A percentile compares a stretch with the other conserved stretches of the same genome.
phyloP scores from a whole-genome alignment of 2,113 vertebrate genomes.

The Trichechus manatus region DNA sequence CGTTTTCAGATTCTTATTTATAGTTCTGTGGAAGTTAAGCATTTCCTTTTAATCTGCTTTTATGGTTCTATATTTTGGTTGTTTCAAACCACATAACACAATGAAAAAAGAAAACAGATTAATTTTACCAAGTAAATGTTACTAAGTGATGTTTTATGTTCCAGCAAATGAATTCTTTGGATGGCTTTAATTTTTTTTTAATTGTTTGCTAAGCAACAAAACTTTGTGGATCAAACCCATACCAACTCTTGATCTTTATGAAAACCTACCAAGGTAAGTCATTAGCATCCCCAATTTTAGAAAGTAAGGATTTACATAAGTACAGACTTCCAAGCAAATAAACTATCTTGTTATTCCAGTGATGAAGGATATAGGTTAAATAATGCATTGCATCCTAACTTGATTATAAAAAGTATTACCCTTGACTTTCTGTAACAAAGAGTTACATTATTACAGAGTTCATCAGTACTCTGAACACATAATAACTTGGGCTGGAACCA shows the following conservation, averaged over 20 bases:
- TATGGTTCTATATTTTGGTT: background rate
- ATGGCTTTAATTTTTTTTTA: conserved; percentile 39
- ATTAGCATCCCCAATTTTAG: conserved; percentile 17
- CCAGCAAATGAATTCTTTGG: conserved; percentile 18
- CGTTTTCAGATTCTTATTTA: conserved; percentile 32
- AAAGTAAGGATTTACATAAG: background rate
- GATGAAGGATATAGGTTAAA: background rate
- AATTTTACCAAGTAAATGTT: conserved; percentile 46
- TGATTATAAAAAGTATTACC: conserved; percentile 1
- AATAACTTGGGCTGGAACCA: conserved; percentile 47
- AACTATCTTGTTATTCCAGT: conserved; percentile 17
- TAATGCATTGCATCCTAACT: conserved; percentile 5
- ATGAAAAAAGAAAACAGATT: conserved; percentile 10
- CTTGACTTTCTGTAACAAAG: background rate
- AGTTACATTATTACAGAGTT: background rate
- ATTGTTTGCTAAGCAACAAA: conserved; percentile 59
- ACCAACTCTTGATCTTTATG: conserved; percentile 37
- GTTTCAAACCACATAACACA: conserved; percentile 57
- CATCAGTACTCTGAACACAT: background rate
- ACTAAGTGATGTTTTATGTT: conserved; percentile 50
- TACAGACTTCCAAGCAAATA: conserved; percentile 63
- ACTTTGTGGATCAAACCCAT: background rate
- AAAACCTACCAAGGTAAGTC: conserved; percentile 66
- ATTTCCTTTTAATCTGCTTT: conserved; percentile 46
- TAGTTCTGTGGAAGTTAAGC: background rate